phyloP scores from a whole-genome alignment of 1,140 invertebrate species.

The Aphelinus atriplicis region DNA sequence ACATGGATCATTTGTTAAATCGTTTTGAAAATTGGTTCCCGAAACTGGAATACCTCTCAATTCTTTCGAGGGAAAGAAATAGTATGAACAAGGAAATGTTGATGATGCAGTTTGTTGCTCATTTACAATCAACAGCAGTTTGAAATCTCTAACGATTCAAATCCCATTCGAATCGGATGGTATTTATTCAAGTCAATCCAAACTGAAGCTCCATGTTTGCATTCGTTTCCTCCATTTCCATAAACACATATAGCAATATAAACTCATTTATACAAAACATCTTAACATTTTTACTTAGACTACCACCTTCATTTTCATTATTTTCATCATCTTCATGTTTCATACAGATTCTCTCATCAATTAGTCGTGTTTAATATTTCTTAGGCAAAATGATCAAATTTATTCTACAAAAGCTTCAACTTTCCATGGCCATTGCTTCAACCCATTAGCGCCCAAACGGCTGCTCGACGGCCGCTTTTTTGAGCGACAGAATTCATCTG shows the following conservation, averaged over 20 bases:
- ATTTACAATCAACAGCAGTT: conserved; percentile 32
- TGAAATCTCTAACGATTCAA: conserved; percentile 14
- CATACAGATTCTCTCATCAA: neutral
- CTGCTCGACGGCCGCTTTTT: no score
- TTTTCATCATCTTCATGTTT: neutral
- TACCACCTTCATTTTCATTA: conserved; percentile 3
- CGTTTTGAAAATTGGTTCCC: neutral
- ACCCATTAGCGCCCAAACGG: no score
- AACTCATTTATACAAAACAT: conserved; percentile 19
- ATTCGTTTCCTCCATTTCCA: conserved; percentile 22
- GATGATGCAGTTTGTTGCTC: conserved; percentile 27
- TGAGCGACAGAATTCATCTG: no score
- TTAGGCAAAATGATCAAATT: conserved; percentile 19
- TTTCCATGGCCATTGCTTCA: no score
- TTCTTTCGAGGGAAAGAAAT: conserved; percentile 6
- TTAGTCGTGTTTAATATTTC: neutral
- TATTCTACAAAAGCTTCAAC: conserved; percentile 22
- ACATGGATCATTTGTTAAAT: neutral
- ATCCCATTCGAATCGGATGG: conserved; percentile 21
- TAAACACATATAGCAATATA: conserved; percentile 28
- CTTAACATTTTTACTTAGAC: conserved; percentile 4
- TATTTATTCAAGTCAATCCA: conserved; percentile 14
- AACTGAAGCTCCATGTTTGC: conserved; percentile 24
- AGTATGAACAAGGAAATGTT: conserved; percentile 23
- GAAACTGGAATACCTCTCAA: neutral